phyloP scores from a whole-genome alignment of 2,888 invertebrate genomes.

The Thereva nobilitata region DNA sequence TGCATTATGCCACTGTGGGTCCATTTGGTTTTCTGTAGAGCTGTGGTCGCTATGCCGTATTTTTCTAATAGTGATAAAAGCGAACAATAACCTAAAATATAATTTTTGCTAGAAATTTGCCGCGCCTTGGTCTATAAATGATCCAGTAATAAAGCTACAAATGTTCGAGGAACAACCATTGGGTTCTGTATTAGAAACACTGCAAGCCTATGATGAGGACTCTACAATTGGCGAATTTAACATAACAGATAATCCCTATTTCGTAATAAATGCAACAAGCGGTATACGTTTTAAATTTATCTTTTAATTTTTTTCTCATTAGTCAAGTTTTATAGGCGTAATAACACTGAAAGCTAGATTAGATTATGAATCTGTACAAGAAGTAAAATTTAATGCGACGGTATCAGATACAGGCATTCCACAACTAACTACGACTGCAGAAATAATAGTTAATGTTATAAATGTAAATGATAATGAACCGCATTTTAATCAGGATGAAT shows the following conservation, averaged over 20 bases:
- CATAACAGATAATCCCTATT: conserved; percentile 71
- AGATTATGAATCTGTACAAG: conserved; percentile 80
- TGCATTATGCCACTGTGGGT: too few relatives aligned
- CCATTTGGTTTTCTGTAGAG: too few relatives aligned
- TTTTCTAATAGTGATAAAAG: too few relatives aligned
- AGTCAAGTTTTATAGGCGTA: conserved; percentile 62
- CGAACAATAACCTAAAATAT: conserved; percentile 18
- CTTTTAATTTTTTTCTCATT: background rate
- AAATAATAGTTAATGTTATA: conserved; percentile 73
- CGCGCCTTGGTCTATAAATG: conserved; percentile 71
- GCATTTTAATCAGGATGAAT: conserved; percentile 68
- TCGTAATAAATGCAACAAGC: conserved; percentile 78
- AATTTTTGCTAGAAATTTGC: conserved; percentile 64
- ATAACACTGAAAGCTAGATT: conserved; percentile 77
- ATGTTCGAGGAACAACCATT: conserved; percentile 82
- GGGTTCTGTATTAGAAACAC: conserved; percentile 76
- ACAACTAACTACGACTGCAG: conserved; percentile 75
- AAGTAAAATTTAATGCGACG: conserved; percentile 76
- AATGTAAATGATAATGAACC: conserved; percentile 91
- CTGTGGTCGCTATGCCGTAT: too few relatives aligned
- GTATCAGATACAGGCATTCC: conserved; percentile 89
- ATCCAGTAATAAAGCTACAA: conserved; percentile 67
- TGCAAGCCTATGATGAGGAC: conserved; percentile 79
- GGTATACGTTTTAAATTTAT: conserved; percentile 59
- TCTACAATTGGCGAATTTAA: conserved; percentile 77